These are phyloP conservation scores for Apamea epomidion DNA, from an alignment of 2,888 invertebrate genomes.

Conservation along the genomic window DNA sequence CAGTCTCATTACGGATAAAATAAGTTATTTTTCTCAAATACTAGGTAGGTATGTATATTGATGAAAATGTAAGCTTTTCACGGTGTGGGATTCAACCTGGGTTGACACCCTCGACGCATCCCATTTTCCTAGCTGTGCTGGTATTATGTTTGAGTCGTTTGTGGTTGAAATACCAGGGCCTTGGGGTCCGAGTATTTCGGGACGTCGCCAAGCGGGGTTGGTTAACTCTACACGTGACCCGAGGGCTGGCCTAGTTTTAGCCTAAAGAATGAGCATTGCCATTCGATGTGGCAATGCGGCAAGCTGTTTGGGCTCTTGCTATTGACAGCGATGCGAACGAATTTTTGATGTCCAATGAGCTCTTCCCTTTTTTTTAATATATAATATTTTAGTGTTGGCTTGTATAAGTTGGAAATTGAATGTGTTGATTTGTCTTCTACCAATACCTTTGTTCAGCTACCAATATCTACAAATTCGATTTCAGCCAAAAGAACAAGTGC, in stretches of 20 bases:
- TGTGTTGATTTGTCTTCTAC: neutral
- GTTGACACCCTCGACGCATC: neutral
- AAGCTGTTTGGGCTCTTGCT: too few relatives aligned
- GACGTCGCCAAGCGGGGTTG: neutral
- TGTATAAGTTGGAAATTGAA: neutral
- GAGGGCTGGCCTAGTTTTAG: too few relatives aligned
- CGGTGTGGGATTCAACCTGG: neutral
- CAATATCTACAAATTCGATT: neutral
- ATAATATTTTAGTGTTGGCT: too few relatives aligned
- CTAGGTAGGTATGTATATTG: neutral
- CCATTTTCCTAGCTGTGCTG: neutral
- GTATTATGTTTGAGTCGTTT: neutral
- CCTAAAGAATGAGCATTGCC: neutral
- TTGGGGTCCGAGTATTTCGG: neutral
- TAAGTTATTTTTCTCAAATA: conserved; percentile 14
- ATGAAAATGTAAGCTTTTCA: neutral
- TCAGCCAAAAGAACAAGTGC: neutral
- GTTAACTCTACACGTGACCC: too few relatives aligned
- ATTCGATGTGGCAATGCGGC: neutral
- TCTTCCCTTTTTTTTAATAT: too few relatives aligned
- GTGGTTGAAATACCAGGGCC: neutral
- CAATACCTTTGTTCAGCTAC: too few relatives aligned
- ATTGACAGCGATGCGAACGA: too few relatives aligned
- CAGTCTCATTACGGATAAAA: conserved; percentile 7
- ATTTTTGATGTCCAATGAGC: too few relatives aligned